These are phyloP conservation scores for Bucorvus abyssinicus DNA, from an alignment of 2,797 vertebrate genomes.

Conservation along the genomic window DNA sequence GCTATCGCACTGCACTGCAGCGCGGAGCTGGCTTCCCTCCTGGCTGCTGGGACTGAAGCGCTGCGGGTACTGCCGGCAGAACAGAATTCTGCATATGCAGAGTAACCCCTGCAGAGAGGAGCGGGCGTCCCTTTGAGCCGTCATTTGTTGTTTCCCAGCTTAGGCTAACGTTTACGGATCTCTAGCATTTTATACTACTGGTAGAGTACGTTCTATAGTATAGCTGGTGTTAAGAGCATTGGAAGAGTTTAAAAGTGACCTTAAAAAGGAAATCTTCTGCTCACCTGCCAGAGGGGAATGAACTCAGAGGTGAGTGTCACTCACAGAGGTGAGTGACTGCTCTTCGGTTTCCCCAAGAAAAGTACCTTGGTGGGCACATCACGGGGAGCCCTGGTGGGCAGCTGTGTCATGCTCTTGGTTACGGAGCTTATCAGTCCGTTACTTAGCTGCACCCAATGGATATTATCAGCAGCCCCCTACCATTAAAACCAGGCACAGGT, in stretches of 20 bases:
- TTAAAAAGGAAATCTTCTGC: background rate
- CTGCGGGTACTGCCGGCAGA: background rate
- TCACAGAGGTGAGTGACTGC: background rate
- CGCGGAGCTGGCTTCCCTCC: conserved; percentile 6
- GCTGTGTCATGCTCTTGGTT: background rate
- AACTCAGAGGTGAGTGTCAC: background rate
- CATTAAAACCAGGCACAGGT: background rate
- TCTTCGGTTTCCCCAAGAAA: background rate
- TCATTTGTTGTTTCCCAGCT: background rate
- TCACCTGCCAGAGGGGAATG: background rate
- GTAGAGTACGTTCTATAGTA: too few species aligned
- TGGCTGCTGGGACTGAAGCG: background rate
- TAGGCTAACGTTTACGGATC: background rate
- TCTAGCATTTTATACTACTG: background rate
- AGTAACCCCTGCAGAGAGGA: background rate
- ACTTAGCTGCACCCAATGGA: background rate
- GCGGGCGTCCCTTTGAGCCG: background rate
- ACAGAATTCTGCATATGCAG: background rate
- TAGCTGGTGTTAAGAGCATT: too few species aligned
- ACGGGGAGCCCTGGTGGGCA: background rate
- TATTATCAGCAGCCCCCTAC: background rate
- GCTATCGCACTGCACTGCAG: conserved; percentile 33
- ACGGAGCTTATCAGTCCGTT: rapidly evolving
- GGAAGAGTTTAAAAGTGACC: background rate
- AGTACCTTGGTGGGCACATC: too few species aligned